A percentile compares a stretch with the other conserved stretches of the same genome.
Evolutionary conservation across 2,888 invertebrate genomes (phyloP).

Genomic region (Pegoplata infirma): DNA sequence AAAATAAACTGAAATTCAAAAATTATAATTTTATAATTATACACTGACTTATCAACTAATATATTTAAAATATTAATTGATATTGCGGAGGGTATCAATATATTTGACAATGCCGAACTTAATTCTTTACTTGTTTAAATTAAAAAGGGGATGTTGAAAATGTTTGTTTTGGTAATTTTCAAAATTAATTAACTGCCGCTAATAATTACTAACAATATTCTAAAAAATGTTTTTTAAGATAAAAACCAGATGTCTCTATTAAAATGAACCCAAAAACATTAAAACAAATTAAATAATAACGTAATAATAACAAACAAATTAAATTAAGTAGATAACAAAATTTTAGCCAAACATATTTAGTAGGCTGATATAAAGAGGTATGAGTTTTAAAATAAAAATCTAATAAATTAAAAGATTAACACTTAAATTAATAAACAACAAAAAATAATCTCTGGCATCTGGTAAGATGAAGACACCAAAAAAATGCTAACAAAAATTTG

Average conservation of each 20-base stretch:
- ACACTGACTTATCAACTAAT: too few relatives aligned
- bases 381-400: background rate
- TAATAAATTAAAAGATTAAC: slow-evolving; percentile 47
- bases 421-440: slow-evolving; percentile 18
- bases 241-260: slow-evolving; percentile 42
- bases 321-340: background rate
- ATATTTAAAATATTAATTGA: too few relatives aligned
- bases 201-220: slow-evolving; percentile 4
- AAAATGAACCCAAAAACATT: slow-evolving; percentile 16
- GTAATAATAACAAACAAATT: background rate
- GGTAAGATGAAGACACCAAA: background rate
- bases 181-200: slow-evolving; percentile 31
- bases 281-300: slow-evolving; percentile 10
- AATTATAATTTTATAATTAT: too few relatives aligned
- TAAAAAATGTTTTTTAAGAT: background rate
- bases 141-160: slow-evolving; percentile 15
- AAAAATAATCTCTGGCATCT: background rate
- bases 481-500: background rate
- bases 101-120: too few relatives aligned
- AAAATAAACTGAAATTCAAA: too few relatives aligned
- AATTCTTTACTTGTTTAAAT: too few relatives aligned
- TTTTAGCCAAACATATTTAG: background rate
- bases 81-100: too few relatives aligned
- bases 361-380: background rate
- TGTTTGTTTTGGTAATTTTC: slow-evolving; percentile 15